Evolutionary conservation across 2,888 invertebrate species (phyloP).

Genomic region (Phasia obesa): DNA sequence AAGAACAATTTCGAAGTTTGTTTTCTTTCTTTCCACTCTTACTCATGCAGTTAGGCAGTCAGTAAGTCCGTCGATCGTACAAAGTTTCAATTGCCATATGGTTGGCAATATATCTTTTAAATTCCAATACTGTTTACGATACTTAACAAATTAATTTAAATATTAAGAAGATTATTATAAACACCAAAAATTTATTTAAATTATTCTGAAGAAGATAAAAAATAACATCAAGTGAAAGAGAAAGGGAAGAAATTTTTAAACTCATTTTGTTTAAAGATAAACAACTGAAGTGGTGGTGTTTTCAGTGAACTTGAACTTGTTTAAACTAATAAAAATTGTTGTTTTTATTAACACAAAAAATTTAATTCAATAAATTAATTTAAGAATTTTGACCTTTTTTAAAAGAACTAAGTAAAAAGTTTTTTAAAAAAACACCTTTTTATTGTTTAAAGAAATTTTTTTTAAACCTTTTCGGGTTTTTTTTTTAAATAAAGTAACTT

Average conservation of each 20-base stretch:
- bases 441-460: too few species aligned
- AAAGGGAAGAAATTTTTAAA: background rate
- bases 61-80: too few species aligned
- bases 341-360: background rate
- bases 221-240: background rate
- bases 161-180: constrained; percentile 43
- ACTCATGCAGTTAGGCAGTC: constrained; percentile 8
- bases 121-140: background rate
- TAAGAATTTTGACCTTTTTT: too few species aligned
- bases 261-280: too few species aligned
- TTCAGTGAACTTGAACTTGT: constrained; percentile 58
- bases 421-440: too few species aligned
- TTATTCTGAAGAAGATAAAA: background rate
- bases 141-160: constrained; percentile 57
- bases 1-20: constrained; percentile 55
- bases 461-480: too few species aligned
- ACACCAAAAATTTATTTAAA: constrained; percentile 10
- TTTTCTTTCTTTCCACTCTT: constrained; percentile 5
- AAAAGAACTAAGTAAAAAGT: too few species aligned
- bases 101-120: constrained; percentile 54
- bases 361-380: too few species aligned
- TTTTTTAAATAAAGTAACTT: too few species aligned
- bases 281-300: background rate
- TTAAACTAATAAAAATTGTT: background rate
- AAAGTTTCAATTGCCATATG: constrained; percentile 24